Conservation (phyloP, 2,888 invertebrate genomes). For the Calephelis perditalis region DNA sequence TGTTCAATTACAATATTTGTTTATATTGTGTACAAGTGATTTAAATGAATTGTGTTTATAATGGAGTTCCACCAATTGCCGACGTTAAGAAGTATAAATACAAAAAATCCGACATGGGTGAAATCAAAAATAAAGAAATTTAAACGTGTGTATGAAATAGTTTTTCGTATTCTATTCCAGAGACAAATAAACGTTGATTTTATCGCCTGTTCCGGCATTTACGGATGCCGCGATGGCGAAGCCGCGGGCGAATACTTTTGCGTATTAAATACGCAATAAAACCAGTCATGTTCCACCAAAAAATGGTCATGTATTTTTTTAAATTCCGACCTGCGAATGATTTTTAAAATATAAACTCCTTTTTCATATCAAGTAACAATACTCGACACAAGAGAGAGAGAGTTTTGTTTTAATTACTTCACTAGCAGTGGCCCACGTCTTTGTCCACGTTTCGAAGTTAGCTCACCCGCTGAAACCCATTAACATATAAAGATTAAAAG, state of each 20-base stretch:
- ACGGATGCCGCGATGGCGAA: conserved; percentile 7
- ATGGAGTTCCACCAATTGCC: no score
- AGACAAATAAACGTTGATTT: conserved; percentile 11
- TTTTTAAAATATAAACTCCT: background rate
- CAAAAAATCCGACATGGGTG: no score
- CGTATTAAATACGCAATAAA: conserved; percentile 10
- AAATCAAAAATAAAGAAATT: background rate
- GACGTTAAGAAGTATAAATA: no score
- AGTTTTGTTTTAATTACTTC: no score
- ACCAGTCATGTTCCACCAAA: conserved; percentile 6
- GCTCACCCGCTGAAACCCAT: no score
- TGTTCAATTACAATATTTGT: no score
- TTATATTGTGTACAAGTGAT: no score
- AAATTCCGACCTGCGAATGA: conserved; percentile 5
- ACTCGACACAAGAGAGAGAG: background rate
- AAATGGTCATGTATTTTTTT: conserved; percentile 1
- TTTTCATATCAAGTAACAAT: conserved; percentile 1
- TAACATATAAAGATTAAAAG: no score
- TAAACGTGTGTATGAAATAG: conserved; percentile 15
- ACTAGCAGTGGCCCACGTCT: no score
- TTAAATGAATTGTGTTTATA: no score
- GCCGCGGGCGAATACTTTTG: conserved; percentile 12
- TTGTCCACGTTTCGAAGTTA: no score
- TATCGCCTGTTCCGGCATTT: conserved; percentile 7
- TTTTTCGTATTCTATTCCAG: conserved; percentile 14